These are phyloP conservation scores for Danaus melanippus DNA, from an alignment of 1,140 invertebrate genomes.

Conservation along the genomic window DNA sequence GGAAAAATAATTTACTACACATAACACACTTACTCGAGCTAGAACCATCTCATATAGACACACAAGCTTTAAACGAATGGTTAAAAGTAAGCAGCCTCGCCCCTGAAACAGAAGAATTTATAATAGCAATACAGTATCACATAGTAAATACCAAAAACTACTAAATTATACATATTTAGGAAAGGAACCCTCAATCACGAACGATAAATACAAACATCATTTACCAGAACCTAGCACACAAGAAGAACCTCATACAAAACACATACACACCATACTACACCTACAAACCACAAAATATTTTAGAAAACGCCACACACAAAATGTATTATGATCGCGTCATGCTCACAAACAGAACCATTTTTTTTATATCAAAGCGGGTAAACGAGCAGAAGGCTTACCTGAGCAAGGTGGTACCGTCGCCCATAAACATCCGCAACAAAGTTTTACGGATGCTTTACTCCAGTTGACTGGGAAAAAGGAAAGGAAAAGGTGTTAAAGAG, in stretches of 20 bases:
- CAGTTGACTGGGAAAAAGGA: too few relatives aligned
- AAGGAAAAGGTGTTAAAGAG: too few relatives aligned
- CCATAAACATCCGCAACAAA: too few relatives aligned
- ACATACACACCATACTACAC: conserved; percentile 19
- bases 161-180: conserved; percentile 8
- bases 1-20: conserved; percentile 24
- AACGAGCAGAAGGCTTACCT: not conserved
- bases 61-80: conserved; percentile 28
- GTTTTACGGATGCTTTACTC: too few relatives aligned
- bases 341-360: conserved; percentile 14
- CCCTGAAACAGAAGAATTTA: conserved; percentile 13
- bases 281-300: too few relatives aligned
- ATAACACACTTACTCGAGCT: conserved; percentile 23
- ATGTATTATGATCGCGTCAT: too few relatives aligned
- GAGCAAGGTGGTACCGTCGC: too few relatives aligned
- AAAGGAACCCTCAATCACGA: conserved; percentile 7
- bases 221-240: conserved; percentile 16
- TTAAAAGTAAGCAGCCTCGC: conserved; percentile 19
- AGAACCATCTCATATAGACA: conserved; percentile 23
- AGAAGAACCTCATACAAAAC: conserved; percentile 12
- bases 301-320: too few relatives aligned
- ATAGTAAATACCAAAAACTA: conserved; percentile 12
- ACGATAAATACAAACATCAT: conserved; percentile 8
- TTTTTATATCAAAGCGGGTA: not conserved
- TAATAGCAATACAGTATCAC: conserved; percentile 13